A percentile compares a stretch with the other conserved stretches of the same genome.
Evolutionary conservation across 2,113 vertebrate genomes (phyloP).

Genomic region (Cynocephalus volans): DNA sequence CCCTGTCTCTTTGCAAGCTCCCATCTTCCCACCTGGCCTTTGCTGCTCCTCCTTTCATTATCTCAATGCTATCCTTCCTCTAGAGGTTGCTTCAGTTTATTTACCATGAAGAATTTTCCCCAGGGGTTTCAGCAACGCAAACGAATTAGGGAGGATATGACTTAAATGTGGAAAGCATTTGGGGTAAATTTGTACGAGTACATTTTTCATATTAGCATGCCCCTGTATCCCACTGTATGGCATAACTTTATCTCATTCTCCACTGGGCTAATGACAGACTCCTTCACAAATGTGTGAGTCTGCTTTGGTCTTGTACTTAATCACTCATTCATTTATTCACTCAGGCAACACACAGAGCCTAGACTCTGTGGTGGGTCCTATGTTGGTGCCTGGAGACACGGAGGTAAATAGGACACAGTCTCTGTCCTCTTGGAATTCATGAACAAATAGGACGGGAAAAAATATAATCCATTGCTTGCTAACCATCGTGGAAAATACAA

Average conservation of each 20-base stretch:
- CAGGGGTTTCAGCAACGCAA: neutral
- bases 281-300: constrained; percentile 65
- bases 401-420: constrained; percentile 60
- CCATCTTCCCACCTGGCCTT: neutral
- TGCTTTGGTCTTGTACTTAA: constrained; percentile 49
- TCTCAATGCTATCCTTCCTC: constrained; percentile 48
- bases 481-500: constrained; percentile 2
- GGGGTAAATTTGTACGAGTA: constrained; percentile 29
- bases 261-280: constrained; percentile 50
- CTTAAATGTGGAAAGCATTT: constrained; percentile 46
- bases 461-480: constrained; percentile 37
- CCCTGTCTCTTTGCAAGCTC: constrained; percentile 56
- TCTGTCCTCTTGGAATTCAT: constrained; percentile 62
- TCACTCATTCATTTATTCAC: constrained; percentile 52
- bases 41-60: constrained; percentile 30
- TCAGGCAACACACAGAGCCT: neutral
- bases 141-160: neutral
- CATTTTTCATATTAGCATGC: constrained; percentile 57
- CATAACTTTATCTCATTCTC: constrained; percentile 67
- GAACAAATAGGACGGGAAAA: constrained; percentile 56
- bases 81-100: constrained; percentile 82
- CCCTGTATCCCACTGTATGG: neutral
- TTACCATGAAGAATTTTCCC: constrained; percentile 81
- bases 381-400: neutral
- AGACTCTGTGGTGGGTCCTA: neutral